Percentiles rank a stretch among this genome's conserved stretches.
phyloP scores from a whole-genome alignment of 2,113 vertebrate genomes.

The Gasterosteus nipponicus region DNA sequence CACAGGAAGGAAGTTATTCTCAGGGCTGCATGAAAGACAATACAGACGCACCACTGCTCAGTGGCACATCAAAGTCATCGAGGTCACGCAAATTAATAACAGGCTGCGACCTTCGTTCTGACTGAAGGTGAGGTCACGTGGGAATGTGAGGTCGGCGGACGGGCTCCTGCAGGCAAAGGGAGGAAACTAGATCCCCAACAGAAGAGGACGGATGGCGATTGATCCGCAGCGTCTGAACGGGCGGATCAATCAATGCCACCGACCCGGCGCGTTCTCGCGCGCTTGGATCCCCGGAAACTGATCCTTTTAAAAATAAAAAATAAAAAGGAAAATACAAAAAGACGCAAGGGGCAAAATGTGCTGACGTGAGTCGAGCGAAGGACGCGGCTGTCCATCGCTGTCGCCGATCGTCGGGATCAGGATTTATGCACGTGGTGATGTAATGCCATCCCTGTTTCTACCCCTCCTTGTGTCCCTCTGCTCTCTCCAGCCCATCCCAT shows the following conservation, averaged over 20 bases:
- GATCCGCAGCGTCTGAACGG: slow-evolving; percentile 50
- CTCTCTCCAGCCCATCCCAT: background rate
- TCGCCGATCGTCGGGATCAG: slow-evolving; percentile 47
- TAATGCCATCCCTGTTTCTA: background rate
- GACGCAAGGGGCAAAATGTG: slow-evolving; percentile 23
- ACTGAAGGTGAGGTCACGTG: slow-evolving; percentile 53
- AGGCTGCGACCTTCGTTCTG: slow-evolving; percentile 54
- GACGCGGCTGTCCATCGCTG: slow-evolving; percentile 38
- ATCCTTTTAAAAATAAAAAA: slow-evolving; percentile 28
- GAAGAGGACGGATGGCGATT: slow-evolving; percentile 52
- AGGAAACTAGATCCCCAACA: slow-evolving; percentile 61
- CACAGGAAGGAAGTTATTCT: slow-evolving; percentile 75
- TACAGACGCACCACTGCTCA: slow-evolving; percentile 32
- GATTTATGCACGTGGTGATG: slow-evolving; percentile 51
- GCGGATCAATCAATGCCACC: slow-evolving; percentile 55
- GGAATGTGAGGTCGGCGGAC: slow-evolving; percentile 37
- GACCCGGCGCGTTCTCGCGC: slow-evolving; percentile 1
- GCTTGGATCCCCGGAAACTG: slow-evolving; percentile 19
- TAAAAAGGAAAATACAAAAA: background rate
- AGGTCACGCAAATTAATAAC: slow-evolving; percentile 70
- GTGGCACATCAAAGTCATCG: slow-evolving; percentile 46
- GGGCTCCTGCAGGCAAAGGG: slow-evolving; percentile 31
- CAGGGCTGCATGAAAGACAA: slow-evolving; percentile 71
- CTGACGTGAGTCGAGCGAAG: slow-evolving; percentile 50
- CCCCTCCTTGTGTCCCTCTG: background rate